Evolutionary conservation across 1,140 invertebrate species (phyloP), one percentile per base, ranked within the genome.

Genomic region (Homalodisca vitripennis): DNA sequence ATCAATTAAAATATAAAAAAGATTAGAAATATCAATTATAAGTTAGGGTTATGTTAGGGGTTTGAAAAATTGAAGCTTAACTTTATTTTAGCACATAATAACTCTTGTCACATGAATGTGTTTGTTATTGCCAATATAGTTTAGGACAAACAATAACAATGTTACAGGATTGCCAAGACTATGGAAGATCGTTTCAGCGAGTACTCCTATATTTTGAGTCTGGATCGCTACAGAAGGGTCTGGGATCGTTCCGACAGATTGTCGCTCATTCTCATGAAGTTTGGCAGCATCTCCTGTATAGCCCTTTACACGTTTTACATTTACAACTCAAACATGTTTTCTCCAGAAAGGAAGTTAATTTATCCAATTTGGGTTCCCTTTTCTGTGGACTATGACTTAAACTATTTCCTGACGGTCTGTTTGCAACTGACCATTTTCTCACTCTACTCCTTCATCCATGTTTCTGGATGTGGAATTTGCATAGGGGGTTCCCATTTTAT

Each of bases 401-500:
- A 3, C n/a, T 60, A 60, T 27, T 60, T 27, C 27, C 26, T 60
- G 2, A 60, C 55, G 3, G 27, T 60, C 2, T 26, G 14, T 29
- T 27, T 29, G 26, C 55, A 60, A 60, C 10, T 60, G 55, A 2
- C 55, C 29, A 12, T 27, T 24, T 60, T 60, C 24, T 13, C 24
- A 27, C 29, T 22, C 24, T 22, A 60, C n/a, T 24, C 13, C 24
- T 60, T 60, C 3, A 30, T 60, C 6, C 55, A 60, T n/a, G 14
- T 60, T 14, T 24, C 55, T 22, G 55, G 55, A 1, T 27, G 14
- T 26, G 55, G 55, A 10, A 26, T 60, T 26, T 60, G 55, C 29
- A 60, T 60, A 22, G 55, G 55, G 13, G 55, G 55, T 12, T 22
- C 55, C 22, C 55, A 60, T 60, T 60, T 60, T 30, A 60, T 60